A percentile compares a stretch with the other conserved stretches of the same genome.
Conservation (phyloP, 2,113 vertebrate genomes). For the Laterallus jamaicensis region DNA sequence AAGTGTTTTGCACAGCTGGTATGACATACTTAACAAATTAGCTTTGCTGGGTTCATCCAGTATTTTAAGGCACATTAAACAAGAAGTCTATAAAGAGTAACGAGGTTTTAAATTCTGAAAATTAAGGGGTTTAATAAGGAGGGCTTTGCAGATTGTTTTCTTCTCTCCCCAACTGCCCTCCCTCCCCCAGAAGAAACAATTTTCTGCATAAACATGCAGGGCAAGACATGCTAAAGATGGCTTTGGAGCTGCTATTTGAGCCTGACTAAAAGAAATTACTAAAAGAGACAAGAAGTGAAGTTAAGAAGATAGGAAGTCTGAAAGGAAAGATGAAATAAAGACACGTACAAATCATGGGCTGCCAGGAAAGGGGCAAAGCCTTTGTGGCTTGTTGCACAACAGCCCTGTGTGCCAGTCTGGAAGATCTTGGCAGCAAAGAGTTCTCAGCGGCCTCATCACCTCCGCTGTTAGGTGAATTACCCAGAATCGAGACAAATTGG, state of each 20-base stretch:
- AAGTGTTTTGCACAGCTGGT: neutral
- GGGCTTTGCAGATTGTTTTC: neutral
- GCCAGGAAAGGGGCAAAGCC: constrained; percentile 12
- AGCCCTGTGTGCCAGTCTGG: neutral
- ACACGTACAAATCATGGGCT: neutral
- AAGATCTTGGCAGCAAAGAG: constrained; percentile 15
- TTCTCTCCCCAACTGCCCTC: neutral
- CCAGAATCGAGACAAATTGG: constrained; percentile 29
- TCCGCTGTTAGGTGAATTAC: neutral
- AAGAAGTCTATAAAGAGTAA: neutral
- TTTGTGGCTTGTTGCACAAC: neutral
- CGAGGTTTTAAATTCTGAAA: neutral
- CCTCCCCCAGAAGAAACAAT: neutral
- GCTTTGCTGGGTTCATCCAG: neutral
- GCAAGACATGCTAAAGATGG: neutral
- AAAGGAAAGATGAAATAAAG: neutral
- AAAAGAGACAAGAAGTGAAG: neutral
- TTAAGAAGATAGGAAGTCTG: constrained; percentile 32
- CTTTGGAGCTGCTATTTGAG: neutral
- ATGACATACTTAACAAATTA: neutral
- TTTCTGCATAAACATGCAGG: neutral
- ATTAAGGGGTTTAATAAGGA: neutral
- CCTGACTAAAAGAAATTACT: neutral
- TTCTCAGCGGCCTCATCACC: neutral
- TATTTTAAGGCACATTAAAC: neutral